Base-by-base conservation (phyloP, 2,113 vertebrate genomes). In the Capricornis sumatraensis region DNA sequence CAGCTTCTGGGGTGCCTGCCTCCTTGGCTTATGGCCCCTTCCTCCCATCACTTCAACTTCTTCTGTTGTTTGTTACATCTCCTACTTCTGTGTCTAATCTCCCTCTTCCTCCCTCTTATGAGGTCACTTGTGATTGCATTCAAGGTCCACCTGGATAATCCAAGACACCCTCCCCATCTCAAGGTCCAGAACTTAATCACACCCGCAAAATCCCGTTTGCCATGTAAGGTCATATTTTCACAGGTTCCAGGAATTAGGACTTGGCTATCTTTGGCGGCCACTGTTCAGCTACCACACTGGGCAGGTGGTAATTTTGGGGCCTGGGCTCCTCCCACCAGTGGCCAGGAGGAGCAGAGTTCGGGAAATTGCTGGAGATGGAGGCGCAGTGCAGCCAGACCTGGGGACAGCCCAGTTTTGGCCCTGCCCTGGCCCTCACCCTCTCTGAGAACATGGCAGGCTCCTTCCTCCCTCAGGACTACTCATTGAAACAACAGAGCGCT, bases 361-460 rank as follows among this genome's bases (percentile, higher is more conserved):
- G 71, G 17, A 13, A 57, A n/a, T 6, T 11, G 17, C 40, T 30
- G 21, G 36, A 19, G 28, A n/a, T 7, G 19, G 55, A 21, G 27
- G 25, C 0, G 0, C 10, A 4, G 30, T 14, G 71, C 28, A 57
- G 43, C 27, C 47, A 33, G 64, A n/a, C 27, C 58, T 28, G 33
- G 50, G 30, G 53, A 19, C 3, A 7, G 64, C 23, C 58, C 0
- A 2, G 30, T 4, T 60, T 50, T 11, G 25, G 50, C 11, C 40
- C 82, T 15, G 25, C 50, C 25, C 55, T 53, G 62, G 86, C 50
- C 30, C 19, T 58, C 19, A 16, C 15, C 25, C 3, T 79, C 79
- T 82, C 16, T 3, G 43, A 53, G 21, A 74, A 17, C 0, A 10
- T 11, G 60, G 91, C 30, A n/a, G n/a, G 4, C 7, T 40, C 7